A percentile compares a stretch with the other conserved stretches of the same genome.
These are phyloP conservation scores for Anthopleura xanthogrammica DNA, from an alignment of 92 coral and sea anemone genomes.

Conservation along the genomic window DNA sequence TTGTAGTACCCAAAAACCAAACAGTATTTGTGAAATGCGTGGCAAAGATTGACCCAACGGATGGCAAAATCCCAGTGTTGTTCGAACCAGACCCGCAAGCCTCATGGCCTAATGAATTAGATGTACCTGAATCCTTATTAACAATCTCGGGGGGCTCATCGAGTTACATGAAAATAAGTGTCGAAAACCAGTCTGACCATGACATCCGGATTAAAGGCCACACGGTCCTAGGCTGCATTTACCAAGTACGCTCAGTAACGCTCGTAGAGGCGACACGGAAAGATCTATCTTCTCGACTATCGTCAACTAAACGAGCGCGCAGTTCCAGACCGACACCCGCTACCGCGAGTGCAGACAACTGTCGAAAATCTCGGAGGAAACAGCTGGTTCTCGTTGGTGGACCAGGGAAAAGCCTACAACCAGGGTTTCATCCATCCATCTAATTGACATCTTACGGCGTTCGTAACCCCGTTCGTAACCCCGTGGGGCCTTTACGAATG, in stretches of 20 bases:
- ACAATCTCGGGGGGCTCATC: constrained; percentile 37
- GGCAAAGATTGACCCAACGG: constrained; percentile 48
- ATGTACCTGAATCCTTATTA: constrained; percentile 44
- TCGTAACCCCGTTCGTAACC: constrained; percentile 64
- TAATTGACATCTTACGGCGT: constrained; percentile 60
- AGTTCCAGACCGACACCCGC: constrained; percentile 61
- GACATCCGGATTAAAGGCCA: constrained; percentile 5
- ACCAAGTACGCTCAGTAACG: constrained; percentile 38
- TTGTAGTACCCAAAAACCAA: constrained; percentile 42
- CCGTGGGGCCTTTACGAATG: constrained; percentile 68
- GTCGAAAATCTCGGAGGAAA: constrained; percentile 60
- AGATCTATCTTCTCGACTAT: constrained; percentile 34
- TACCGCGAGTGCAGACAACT: constrained; percentile 59
- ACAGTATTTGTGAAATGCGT: constrained; percentile 35
- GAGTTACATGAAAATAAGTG: constrained; percentile 33
- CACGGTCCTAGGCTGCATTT: constrained; percentile 32
- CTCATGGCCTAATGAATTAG: constrained; percentile 56
- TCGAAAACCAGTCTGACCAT: constrained; percentile 38
- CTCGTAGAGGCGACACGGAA: constrained; percentile 26
- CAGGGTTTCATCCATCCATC: constrained; percentile 60
- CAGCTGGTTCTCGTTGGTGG: constrained; percentile 56
- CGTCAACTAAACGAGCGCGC: constrained; percentile 53
- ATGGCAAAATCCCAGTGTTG: constrained; percentile 58
- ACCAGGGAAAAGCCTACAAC: constrained; percentile 63
- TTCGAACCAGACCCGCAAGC: constrained; percentile 61